Conservation (phyloP, 2,888 invertebrate species). For the Drosophila putrida region DNA sequence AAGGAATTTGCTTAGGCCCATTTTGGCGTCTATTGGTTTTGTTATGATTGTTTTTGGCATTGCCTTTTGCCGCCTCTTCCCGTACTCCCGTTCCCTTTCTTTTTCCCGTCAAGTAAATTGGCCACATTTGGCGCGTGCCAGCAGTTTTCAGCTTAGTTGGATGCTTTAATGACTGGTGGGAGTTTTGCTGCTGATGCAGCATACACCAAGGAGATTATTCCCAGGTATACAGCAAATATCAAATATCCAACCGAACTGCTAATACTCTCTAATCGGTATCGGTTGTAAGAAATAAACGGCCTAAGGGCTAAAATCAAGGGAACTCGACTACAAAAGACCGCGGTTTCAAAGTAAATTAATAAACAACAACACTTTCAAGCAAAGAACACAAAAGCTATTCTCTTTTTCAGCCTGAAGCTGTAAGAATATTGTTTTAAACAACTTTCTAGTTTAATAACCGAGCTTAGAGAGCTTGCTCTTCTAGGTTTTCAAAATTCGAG, state of each 20-base stretch:
- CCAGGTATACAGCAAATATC: slow-evolving; percentile 18
- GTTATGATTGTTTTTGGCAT: slow-evolving; percentile 70
- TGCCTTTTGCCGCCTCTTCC: slow-evolving; percentile 32
- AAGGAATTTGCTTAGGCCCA: slow-evolving; percentile 35
- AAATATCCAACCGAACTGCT: slow-evolving; percentile 14
- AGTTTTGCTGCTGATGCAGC: slow-evolving; percentile 32
- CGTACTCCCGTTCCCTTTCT: neutral
- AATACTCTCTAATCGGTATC: slow-evolving; percentile 16
- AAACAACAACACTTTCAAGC: too few species aligned
- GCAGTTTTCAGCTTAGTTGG: slow-evolving; percentile 62
- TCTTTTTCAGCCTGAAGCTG: too few species aligned
- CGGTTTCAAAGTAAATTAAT: too few species aligned
- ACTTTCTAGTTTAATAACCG: too few species aligned
- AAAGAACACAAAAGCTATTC: too few species aligned
- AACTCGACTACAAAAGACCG: too few species aligned
- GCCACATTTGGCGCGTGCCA: slow-evolving; percentile 73
- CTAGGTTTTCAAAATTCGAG: too few species aligned
- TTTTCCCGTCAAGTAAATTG: slow-evolving; percentile 57
- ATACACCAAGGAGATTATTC: slow-evolving; percentile 37
- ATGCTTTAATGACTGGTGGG: slow-evolving; percentile 65
- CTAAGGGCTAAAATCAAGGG: too few species aligned
- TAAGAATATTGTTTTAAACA: too few species aligned
- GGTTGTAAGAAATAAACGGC: neutral
- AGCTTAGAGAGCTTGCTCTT: too few species aligned
- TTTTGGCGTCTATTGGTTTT: slow-evolving; percentile 60